Evolutionary conservation across 2,888 invertebrate genomes (phyloP).

Genomic region (Papilio elwesi): DNA sequence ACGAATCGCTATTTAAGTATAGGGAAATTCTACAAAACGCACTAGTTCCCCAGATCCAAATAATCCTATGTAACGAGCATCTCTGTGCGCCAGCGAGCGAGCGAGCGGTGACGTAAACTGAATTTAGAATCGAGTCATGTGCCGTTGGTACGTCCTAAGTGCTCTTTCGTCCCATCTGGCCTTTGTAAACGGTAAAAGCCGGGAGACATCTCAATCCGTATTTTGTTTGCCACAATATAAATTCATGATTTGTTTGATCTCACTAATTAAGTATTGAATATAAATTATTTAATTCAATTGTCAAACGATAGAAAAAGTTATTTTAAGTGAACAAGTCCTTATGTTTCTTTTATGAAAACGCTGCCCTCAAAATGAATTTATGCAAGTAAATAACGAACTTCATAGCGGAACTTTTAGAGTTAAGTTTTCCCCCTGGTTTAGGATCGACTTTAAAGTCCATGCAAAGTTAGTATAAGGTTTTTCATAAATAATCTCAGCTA

Average conservation of each 20-base stretch:
- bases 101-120: constrained; percentile 26
- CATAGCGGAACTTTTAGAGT: too few species aligned
- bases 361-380: too few species aligned
- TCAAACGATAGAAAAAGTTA: too few species aligned
- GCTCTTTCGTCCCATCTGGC: constrained; percentile 29
- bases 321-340: too few species aligned
- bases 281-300: not conserved
- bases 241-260: constrained; percentile 10
- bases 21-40: constrained; percentile 24
- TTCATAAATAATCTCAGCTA: too few species aligned
- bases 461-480: too few species aligned
- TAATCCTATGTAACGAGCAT: constrained; percentile 28
- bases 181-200: constrained; percentile 32
- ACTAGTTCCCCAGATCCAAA: constrained; percentile 22
- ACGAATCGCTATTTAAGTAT: constrained; percentile 9
- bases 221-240: constrained; percentile 12
- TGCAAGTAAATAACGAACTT: too few species aligned
- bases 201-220: constrained; percentile 20
- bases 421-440: too few species aligned
- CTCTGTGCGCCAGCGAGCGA: constrained; percentile 17
- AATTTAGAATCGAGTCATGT: constrained; percentile 35
- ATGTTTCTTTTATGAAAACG: too few species aligned
- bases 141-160: constrained; percentile 25
- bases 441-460: too few species aligned
- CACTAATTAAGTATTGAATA: not conserved